A percentile compares a stretch with the other conserved stretches of the same genome.
These are phyloP conservation scores for Takifugu ocellatus DNA, from an alignment of 2,797 vertebrate species.

Conservation along the genomic window DNA sequence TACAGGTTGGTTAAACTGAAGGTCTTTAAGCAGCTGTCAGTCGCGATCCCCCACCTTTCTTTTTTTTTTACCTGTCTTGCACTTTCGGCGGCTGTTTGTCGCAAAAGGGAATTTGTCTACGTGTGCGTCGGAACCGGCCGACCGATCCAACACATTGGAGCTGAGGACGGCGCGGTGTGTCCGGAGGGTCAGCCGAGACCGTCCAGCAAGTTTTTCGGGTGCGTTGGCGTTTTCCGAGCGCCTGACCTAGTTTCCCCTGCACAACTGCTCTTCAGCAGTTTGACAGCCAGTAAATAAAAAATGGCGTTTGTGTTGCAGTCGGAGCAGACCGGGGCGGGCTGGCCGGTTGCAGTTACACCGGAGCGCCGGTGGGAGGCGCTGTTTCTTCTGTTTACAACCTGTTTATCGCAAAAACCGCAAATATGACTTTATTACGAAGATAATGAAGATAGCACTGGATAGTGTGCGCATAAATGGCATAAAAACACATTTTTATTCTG, in stretches of 20 bases:
- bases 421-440: too few relatives aligned
- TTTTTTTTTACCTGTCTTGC: conserved; percentile 40
- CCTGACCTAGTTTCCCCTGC: conserved; percentile 52
- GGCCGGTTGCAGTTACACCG: conserved; percentile 3
- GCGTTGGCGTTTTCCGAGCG: conserved; percentile 18
- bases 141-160: conserved; percentile 63
- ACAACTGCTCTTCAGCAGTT: conserved; percentile 39
- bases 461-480: too few relatives aligned
- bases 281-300: conserved; percentile 42
- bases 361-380: conserved; percentile 24
- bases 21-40: accelerated
- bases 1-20: not conserved
- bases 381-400: not conserved
- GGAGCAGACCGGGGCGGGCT: not conserved
- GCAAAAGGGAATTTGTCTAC: conserved; percentile 27
- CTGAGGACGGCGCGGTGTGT: conserved; percentile 35
- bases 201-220: not conserved
- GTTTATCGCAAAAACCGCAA: too few relatives aligned
- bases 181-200: conserved; percentile 9
- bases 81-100: conserved; percentile 30
- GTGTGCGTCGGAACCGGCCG: conserved; percentile 49
- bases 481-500: too few relatives aligned
- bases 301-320: conserved; percentile 57
- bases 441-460: too few relatives aligned
- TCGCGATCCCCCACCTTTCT: too few relatives aligned